A percentile compares a stretch with the other conserved stretches of the same genome.
These are phyloP conservation scores for Quadriops clusia DNA, from an alignment of 2,888 invertebrate species.

Conservation along the genomic window DNA sequence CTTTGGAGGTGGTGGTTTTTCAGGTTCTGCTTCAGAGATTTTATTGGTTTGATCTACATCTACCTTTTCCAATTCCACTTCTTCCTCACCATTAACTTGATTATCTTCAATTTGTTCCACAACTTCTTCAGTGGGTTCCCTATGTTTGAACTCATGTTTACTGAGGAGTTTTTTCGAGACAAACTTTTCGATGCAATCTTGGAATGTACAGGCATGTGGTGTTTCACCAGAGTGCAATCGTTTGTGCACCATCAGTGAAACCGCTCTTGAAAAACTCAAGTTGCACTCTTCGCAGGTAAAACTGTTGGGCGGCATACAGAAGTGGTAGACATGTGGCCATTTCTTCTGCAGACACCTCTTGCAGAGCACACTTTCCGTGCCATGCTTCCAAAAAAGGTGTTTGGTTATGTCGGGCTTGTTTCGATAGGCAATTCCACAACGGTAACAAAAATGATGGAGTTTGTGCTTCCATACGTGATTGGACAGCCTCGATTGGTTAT, in stretches of 20 bases:
- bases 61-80: slow-evolving; percentile 31
- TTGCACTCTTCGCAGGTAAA: slow-evolving; percentile 76
- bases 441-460: slow-evolving; percentile 73
- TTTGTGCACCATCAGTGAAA: slow-evolving; percentile 73
- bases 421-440: slow-evolving; percentile 78
- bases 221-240: slow-evolving; percentile 55
- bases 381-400: slow-evolving; percentile 87
- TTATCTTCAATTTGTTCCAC: slow-evolving; percentile 24
- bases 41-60: slow-evolving; percentile 21
- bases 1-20: slow-evolving; percentile 33
- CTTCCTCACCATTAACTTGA: slow-evolving; percentile 33
- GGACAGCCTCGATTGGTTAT: slow-evolving; percentile 66
- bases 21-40: slow-evolving; percentile 19
- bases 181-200: slow-evolving; percentile 62
- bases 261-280: slow-evolving; percentile 61
- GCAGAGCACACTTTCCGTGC: slow-evolving; percentile 76
- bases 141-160: slow-evolving; percentile 59
- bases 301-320: slow-evolving; percentile 67
- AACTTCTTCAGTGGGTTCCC: slow-evolving; percentile 30
- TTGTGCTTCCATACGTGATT: slow-evolving; percentile 89
- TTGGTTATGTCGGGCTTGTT: slow-evolving; percentile 82
- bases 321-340: slow-evolving; percentile 87
- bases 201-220: slow-evolving; percentile 61
- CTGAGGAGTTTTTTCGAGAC: slow-evolving; percentile 66
- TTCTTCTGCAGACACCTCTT: slow-evolving; percentile 79